phyloP scores from a whole-genome alignment of 2,113 vertebrate species.

The Rattus rattus region DNA sequence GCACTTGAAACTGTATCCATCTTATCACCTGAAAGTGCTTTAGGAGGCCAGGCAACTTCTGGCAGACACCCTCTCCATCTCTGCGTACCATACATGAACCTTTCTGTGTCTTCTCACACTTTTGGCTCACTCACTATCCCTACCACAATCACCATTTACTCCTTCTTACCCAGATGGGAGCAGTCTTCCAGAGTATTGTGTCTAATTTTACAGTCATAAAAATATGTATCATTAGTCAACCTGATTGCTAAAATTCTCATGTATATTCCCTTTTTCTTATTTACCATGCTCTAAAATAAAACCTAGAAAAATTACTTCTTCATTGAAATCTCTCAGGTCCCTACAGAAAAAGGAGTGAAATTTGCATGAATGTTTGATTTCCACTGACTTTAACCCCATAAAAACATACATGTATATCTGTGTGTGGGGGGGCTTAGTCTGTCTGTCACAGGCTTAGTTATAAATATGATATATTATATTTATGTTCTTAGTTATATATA shows the following conservation, averaged over 20 bases:
- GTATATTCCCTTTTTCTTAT: not conserved
- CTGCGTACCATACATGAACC: not conserved
- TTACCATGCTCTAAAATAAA: not conserved
- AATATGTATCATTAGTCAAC: not conserved
- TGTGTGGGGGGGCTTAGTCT: not conserved
- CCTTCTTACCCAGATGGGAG: not conserved
- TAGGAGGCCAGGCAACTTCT: not conserved
- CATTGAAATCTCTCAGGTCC: not conserved
- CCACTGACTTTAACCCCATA: accelerated
- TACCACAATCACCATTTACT: not conserved
- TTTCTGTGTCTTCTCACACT: not conserved
- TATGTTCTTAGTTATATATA: not conserved
- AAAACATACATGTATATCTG: not conserved
- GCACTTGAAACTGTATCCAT: not conserved
- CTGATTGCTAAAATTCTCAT: not conserved
- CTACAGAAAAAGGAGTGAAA: not conserved
- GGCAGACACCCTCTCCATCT: accelerated
- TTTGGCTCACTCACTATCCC: not conserved
- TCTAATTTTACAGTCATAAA: not conserved
- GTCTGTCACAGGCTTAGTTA: not conserved
- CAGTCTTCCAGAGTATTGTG: not conserved
- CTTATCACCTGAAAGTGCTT: not conserved
- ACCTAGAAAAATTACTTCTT: too few species aligned
- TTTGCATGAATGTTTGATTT: not conserved
- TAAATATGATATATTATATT: not conserved